Conservation (phyloP, 2,888 invertebrate genomes). For the Camptogramma bilineatum region DNA sequence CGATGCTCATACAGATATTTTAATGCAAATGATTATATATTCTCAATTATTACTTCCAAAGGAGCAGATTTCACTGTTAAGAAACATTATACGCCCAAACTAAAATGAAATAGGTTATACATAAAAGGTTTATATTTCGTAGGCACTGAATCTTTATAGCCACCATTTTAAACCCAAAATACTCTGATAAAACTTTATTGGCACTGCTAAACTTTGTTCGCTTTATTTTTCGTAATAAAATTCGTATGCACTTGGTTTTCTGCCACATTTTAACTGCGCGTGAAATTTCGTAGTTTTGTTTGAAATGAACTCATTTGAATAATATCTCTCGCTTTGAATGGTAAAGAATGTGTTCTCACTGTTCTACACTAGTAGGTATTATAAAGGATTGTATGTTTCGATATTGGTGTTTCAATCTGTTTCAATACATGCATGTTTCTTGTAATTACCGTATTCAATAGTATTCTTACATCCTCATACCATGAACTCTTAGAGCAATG, state of each 20-base stretch:
- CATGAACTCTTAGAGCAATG: too few species aligned
- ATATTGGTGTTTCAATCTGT: too few species aligned
- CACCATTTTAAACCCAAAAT: conserved; percentile 26
- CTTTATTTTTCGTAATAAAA: conserved; percentile 28
- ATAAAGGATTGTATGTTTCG: too few species aligned
- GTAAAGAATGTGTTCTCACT: too few species aligned
- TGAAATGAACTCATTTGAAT: conserved; percentile 2
- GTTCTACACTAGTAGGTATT: too few species aligned
- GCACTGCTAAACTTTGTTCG: conserved; percentile 20
- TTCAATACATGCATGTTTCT: too few species aligned
- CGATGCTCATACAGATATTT: too few species aligned
- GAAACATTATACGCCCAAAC: not conserved
- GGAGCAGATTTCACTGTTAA: too few species aligned
- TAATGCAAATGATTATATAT: too few species aligned
- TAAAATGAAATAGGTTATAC: not conserved
- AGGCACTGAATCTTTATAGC: conserved; percentile 31
- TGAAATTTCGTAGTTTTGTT: not conserved
- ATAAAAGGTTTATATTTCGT: conserved; percentile 15
- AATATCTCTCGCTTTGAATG: not conserved
- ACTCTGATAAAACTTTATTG: conserved; percentile 35
- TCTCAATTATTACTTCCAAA: too few species aligned
- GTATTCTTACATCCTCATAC: too few species aligned
- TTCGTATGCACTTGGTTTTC: not conserved
- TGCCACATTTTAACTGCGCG: not conserved
- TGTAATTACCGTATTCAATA: too few species aligned